Percentiles rank a stretch among this genome's conserved stretches.
These are phyloP conservation scores for Papilio elwesi DNA, from an alignment of 2,888 invertebrate species.

Conservation along the genomic window DNA sequence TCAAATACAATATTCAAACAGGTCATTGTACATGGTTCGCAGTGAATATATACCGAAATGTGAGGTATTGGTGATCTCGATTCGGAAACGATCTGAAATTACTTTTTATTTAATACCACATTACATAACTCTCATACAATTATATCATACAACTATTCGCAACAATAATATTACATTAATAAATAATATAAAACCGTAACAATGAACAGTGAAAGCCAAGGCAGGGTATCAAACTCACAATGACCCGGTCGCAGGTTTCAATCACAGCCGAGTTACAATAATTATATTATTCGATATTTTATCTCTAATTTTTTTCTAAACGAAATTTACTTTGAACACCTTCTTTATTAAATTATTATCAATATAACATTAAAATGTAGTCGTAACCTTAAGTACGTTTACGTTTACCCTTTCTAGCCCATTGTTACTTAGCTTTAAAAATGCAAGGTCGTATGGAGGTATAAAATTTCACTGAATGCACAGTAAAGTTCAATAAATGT, in stretches of 20 bases:
- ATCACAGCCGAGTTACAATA: neutral
- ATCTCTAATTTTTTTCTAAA: neutral
- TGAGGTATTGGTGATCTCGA: no score
- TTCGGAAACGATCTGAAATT: no score
- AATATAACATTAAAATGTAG: no score
- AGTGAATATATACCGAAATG: no score
- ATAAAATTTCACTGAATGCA: neutral
- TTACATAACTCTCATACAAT: neutral
- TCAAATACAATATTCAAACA: no score
- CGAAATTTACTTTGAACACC: no score
- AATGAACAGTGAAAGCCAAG: neutral
- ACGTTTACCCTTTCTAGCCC: no score
- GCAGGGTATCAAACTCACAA: neutral
- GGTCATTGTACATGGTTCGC: no score
- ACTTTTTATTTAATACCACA: neutral
- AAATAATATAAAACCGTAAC: neutral
- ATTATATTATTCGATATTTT: neutral
- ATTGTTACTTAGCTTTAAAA: no score
- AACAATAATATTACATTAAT: neutral
- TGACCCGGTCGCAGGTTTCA: neutral
- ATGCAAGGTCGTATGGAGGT: no score
- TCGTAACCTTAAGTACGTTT: no score
- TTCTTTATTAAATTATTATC: no score
- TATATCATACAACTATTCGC: conserved; percentile 1
- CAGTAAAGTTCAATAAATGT: neutral